Conservation (phyloP, 2,888 invertebrate species). For the Altica lythri region DNA sequence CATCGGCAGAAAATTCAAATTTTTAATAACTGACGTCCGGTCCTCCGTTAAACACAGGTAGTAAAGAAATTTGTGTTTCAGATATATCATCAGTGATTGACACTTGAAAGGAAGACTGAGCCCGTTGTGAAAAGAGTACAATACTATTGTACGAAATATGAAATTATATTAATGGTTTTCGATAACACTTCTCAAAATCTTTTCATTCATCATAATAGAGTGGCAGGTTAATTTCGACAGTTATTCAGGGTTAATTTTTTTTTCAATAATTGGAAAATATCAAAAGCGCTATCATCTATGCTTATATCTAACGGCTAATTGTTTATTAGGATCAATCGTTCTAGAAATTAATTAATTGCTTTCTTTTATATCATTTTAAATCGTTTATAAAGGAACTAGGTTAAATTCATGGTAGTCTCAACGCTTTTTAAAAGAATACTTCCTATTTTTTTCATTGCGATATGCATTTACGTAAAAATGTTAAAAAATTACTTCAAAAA, state of each 20-base stretch:
- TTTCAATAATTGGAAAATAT: slow-evolving; percentile 23
- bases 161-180: slow-evolving; percentile 41
- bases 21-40: slow-evolving; percentile 31
- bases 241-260: too few relatives aligned
- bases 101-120: slow-evolving; percentile 39
- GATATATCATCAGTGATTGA: slow-evolving; percentile 39
- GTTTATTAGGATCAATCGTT: neutral
- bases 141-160: slow-evolving; percentile 39
- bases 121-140: slow-evolving; percentile 34
- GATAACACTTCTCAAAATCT: slow-evolving; percentile 34
- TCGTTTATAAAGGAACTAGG: too few relatives aligned
- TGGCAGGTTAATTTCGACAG: slow-evolving; percentile 33
- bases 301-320: slow-evolving; percentile 1
- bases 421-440: too few relatives aligned
- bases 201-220: slow-evolving; percentile 25
- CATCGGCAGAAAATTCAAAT: slow-evolving; percentile 30
- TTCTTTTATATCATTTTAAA: too few relatives aligned
- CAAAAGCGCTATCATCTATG: neutral
- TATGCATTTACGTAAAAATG: too few relatives aligned
- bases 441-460: too few relatives aligned
- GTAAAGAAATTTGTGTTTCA: slow-evolving; percentile 34
- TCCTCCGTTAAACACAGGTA: slow-evolving; percentile 38
- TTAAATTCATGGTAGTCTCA: too few relatives aligned
- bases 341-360: slow-evolving; percentile 10
- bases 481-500: too few relatives aligned